Evolutionary conservation across 2,113 vertebrate genomes (phyloP).

Genomic region (Halichoerus grypus): DNA sequence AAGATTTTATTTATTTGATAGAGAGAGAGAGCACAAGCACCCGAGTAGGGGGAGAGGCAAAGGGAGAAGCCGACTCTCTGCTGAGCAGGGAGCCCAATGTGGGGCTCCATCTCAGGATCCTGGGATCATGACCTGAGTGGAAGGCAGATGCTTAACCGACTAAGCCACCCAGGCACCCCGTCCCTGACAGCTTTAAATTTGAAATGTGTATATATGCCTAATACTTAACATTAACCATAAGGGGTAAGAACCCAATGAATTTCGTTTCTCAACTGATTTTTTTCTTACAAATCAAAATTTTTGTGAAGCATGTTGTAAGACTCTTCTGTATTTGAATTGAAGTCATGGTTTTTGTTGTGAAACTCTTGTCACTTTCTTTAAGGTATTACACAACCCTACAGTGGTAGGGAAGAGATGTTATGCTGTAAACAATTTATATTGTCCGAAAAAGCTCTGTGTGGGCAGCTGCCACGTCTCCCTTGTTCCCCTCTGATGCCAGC

Average conservation of each 20-base stretch:
- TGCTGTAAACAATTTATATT: background rate
- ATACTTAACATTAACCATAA: background rate
- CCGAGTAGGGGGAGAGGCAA: too few relatives aligned
- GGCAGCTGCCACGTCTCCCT: background rate
- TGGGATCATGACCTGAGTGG: background rate
- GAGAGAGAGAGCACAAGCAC: too few relatives aligned
- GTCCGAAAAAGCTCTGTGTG: background rate
- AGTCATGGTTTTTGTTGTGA: background rate
- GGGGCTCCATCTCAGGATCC: background rate
- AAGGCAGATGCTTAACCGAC: background rate
- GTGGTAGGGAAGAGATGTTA: background rate
- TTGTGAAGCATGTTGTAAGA: background rate
- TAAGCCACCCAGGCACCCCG: background rate
- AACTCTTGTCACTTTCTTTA: background rate
- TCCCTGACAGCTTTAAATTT: slow-evolving; percentile 44
- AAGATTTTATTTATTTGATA: too few relatives aligned
- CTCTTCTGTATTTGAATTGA: background rate
- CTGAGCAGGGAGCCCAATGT: too few relatives aligned
- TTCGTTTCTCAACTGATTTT: background rate
- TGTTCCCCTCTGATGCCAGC: background rate
- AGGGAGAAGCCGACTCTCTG: too few relatives aligned
- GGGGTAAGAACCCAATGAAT: background rate
- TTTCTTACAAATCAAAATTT: slow-evolving; percentile 24
- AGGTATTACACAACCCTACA: background rate
- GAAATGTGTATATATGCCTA: background rate